Evolutionary conservation across 2,888 invertebrate genomes (phyloP), one percentile per base, ranked within the genome.

Genomic region (Leistus spinibarbis): DNA sequence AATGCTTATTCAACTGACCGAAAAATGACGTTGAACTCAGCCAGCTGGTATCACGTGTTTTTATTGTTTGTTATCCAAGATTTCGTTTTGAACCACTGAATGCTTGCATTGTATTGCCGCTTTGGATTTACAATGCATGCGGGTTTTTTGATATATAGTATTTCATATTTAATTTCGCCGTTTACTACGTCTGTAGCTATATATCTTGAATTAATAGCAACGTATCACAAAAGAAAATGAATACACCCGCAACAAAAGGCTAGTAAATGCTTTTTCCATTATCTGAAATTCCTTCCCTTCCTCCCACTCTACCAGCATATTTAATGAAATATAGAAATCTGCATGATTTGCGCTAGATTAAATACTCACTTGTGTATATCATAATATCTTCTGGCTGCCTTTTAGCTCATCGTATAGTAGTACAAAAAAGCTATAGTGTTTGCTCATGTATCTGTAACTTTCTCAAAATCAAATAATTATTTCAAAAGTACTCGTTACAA

Each of bases 151-250:
- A n/a, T n/a, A 40, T 40, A 22, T 23, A 64, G 60, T 66, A 73
- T 73, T 73, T 73, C 57, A 73, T 66, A 73, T 73, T 73, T 73
- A 73, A 73, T 73, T 73, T 66, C 57, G 65, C 5, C 72, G 72
- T 66, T 72, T 72, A 64, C 72, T 24, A 56, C 54, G 23, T 13
- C 23, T 66, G 66, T 53, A 40, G 40, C 10, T 40, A 40, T 40
- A 40, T 40, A 66, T 70, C 71, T 71, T 64, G 71, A 64, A 71
- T 71, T 65, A 71, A 71, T 71, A 27, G 71, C 63, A 54, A 54
- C 24, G 71, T 71, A 64, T 71, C 64, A 70, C 71, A 71, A 71
- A 71, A 64, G 71, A 71, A 71, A 71, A 71, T 71, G 71, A 71
- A 64, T 71, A 71, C 64, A 27, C 63, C 53, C 54, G n/a, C 71